phyloP scores from a whole-genome alignment of 2,797 vertebrate genomes.

The Anolis apletophallus region DNA sequence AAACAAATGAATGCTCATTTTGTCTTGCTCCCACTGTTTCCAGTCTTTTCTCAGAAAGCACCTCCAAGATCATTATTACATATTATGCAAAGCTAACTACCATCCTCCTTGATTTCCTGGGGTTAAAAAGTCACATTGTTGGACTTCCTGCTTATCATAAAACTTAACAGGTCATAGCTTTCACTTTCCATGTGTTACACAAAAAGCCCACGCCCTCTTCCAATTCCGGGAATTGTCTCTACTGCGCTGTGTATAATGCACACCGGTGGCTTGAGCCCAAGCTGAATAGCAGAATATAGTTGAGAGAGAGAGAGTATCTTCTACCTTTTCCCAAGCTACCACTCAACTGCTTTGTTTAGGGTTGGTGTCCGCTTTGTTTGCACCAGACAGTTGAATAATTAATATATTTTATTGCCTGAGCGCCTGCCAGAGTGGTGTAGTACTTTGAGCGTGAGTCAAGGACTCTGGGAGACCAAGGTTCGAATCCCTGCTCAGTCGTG shows the following conservation, averaged over 20 bases:
- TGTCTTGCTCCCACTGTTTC: background rate
- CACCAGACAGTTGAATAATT: background rate
- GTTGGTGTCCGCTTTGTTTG: background rate
- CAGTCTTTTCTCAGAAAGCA: background rate
- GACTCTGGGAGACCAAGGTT: too few relatives aligned
- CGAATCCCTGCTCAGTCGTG: too few relatives aligned
- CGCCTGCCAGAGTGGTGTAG: too few relatives aligned
- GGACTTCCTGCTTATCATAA: background rate
- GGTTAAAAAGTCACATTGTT: background rate
- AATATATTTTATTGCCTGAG: too few relatives aligned
- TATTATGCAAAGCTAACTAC: background rate
- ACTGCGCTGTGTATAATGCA: background rate
- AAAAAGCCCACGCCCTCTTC: background rate
- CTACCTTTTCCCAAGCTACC: background rate
- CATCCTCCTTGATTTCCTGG: background rate
- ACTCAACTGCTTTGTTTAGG: background rate
- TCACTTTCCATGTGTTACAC: background rate
- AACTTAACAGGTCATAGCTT: background rate
- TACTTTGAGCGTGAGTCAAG: too few relatives aligned
- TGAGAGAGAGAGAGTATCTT: background rate
- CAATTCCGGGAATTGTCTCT: constrained; percentile 17
- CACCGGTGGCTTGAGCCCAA: background rate
- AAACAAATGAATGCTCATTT: background rate
- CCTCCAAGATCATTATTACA: background rate
- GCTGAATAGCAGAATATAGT: background rate